These are phyloP conservation scores for Dioctria linearis DNA, from an alignment of 2,888 invertebrate species.

Conservation along the genomic window DNA sequence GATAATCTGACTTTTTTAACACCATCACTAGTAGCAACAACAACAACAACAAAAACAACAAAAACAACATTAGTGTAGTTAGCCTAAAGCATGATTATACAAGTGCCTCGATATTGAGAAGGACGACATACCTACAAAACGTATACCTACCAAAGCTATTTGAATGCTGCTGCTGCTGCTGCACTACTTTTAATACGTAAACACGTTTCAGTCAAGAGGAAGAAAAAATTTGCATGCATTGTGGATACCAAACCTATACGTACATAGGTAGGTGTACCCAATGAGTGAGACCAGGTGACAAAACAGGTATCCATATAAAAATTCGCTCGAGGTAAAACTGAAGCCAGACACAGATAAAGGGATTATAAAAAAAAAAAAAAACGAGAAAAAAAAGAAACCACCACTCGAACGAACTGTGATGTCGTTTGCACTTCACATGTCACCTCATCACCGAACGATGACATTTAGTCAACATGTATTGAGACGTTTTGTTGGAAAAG, in stretches of 20 bases:
- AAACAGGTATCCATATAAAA: slow-evolving; percentile 22
- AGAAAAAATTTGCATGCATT: slow-evolving; percentile 10
- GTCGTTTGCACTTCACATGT: slow-evolving; percentile 24
- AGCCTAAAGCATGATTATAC: too few relatives aligned
- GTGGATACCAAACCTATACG: neutral
- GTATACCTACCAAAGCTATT: too few relatives aligned
- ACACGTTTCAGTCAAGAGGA: slow-evolving; percentile 22
- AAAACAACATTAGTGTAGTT: too few relatives aligned
- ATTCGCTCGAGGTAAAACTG: slow-evolving; percentile 14
- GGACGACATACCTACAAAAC: neutral
- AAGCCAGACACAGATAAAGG: slow-evolving; percentile 42
- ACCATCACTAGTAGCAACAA: neutral
- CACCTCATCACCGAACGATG: slow-evolving; percentile 9
- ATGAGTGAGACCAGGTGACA: slow-evolving; percentile 19
- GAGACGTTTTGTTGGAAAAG: neutral
- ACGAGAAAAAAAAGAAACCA: slow-evolving; percentile 1
- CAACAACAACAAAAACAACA: neutral
- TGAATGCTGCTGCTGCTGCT: too few relatives aligned
- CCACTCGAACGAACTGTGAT: neutral
- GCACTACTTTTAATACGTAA: slow-evolving; percentile 7
- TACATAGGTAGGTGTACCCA: neutral
- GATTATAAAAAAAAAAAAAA: slow-evolving; percentile 22
- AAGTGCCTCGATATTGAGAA: neutral
- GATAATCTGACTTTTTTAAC: slow-evolving; percentile 37
- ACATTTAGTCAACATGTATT: neutral